Evolutionary conservation across 2,888 invertebrate species (phyloP), one percentile per base, ranked within the genome.

Genomic region (Teinopalpus imperialis): DNA sequence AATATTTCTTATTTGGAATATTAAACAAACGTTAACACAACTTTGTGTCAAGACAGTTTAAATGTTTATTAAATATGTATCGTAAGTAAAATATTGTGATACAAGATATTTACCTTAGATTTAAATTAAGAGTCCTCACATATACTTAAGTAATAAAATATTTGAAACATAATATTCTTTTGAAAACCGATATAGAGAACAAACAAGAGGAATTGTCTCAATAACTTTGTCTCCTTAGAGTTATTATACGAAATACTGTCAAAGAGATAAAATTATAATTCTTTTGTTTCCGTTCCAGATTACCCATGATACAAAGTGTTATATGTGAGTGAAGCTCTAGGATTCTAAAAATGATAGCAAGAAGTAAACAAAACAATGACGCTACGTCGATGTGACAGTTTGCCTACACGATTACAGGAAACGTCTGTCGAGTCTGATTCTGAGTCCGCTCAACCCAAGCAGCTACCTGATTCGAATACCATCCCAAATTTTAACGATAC

Each of bases 311-410:
- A 9, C 12, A n/a, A n/a, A n/a, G n/a, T n/a, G n/a, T n/a, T n/a
- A n/a, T n/a, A n/a, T n/a, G n/a, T n/a, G n/a, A n/a, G n/a, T n/a
- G n/a, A n/a, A n/a, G n/a, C n/a, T n/a, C n/a, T n/a, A n/a, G n/a
- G 5, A 49, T 42, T 35, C 59, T 64, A 73, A 86, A 86, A 78
- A 88, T 88, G 87, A 74, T 63, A 75, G 67, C 72, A 51, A 59
- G 51, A 58, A 70, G 66, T 60, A 48, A 57, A 54, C 64, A 64
- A 59, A 66, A 83, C 72, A 78, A 87, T 86, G 86, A 79, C 77
- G 65, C 77, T 88, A 49, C 87, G 86, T 66, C 83, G 88, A 59
- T 82, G 85, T 82, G 88, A 88, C 67, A 88, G 88, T 59, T 68
- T 88, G 62, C 88, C 87, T 53, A 69, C 82, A 56, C 74, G 69